Evolutionary conservation across 1,140 invertebrate genomes (phyloP), one percentile per base, ranked within the genome.

Genomic region (Araneus ventricosus): DNA sequence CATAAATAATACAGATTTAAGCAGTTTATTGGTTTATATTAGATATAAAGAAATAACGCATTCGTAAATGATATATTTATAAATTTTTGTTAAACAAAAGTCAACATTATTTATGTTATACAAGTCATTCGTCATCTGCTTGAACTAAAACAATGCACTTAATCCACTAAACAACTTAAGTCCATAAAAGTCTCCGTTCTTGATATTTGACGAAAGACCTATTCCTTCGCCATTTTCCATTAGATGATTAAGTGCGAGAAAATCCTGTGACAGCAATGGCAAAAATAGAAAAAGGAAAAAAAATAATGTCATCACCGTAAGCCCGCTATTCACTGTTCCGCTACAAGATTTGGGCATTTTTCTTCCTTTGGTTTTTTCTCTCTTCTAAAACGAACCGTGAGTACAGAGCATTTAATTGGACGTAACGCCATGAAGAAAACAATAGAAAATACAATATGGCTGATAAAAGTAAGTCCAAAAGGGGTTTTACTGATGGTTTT

Each of bases 201-300:
- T 37, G 30, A 75, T 75, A 57, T 57, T 86, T 86, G 84, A 86
- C 52, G 84, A 20, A 86, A 61, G 52, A 37, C 84, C 27, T 57
- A 61, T 57, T 34, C 59, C 30, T 30, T 20, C 59, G 52, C 37
- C 45, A 86, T 22, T 59, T 27, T 52, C 84, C 84, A 86, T 45
- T 52, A 52, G 59, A 86, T 86, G 84, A 86, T 86, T 34, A 57
- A 86, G 52, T 57, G 27, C 84, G 8, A 59, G 84, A 86, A 86
- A 86, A 86, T 86, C 57, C 84, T 22, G n/a, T 30, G 30, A 37
- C 70, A 75, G 7, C 70, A 20, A 63, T 34, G 84, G 52, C 17
- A 61, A 20, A 52, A 52, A 52, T 6, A 45, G 39, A 37, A 39
- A 82, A 10, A 30, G 37, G 61, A 30, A 86, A 86, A n/a, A 86